These are phyloP conservation scores for Onychomys torridus DNA, from an alignment of 2,797 vertebrate genomes.

Conservation along the genomic window DNA sequence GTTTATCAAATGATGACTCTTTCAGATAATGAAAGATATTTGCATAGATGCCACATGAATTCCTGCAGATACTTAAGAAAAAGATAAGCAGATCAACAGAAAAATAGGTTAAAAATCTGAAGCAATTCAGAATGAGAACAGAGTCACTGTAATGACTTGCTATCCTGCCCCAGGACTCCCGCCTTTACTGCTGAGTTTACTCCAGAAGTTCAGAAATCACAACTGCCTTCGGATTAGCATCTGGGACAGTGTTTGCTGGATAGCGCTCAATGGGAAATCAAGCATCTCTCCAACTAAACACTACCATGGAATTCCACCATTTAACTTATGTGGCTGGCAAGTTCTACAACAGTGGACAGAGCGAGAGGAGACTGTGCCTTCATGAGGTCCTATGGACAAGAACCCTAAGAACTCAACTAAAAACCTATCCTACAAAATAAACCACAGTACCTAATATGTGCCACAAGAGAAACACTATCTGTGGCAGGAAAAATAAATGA, in stretches of 20 bases:
- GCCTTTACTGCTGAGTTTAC: not conserved
- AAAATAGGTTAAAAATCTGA: slow-evolving; percentile 35
- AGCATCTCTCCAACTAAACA: slow-evolving; percentile 31
- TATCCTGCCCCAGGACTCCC: not conserved
- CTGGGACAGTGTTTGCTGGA: not conserved
- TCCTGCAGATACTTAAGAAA: slow-evolving; percentile 36
- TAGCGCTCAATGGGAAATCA: slow-evolving; percentile 11
- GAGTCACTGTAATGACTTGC: not conserved
- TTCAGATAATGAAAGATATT: slow-evolving; percentile 31
- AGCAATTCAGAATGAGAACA: slow-evolving; percentile 32
- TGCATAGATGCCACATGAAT: not conserved
- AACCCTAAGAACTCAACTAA: not conserved
- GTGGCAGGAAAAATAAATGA: not conserved
- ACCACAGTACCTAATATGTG: not conserved
- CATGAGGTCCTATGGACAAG: not conserved
- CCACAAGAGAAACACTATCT: not conserved
- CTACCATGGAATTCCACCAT: not conserved
- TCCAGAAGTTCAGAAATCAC: not conserved
- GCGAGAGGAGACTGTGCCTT: not conserved
- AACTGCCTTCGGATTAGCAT: not conserved
- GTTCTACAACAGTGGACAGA: not conserved
- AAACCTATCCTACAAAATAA: not conserved
- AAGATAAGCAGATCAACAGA: slow-evolving; percentile 8
- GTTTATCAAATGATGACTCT: slow-evolving; percentile 53
- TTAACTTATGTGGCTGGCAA: not conserved